phyloP scores from a whole-genome alignment of 2,113 vertebrate genomes.

The Rhinolophus ferrumequinum region DNA sequence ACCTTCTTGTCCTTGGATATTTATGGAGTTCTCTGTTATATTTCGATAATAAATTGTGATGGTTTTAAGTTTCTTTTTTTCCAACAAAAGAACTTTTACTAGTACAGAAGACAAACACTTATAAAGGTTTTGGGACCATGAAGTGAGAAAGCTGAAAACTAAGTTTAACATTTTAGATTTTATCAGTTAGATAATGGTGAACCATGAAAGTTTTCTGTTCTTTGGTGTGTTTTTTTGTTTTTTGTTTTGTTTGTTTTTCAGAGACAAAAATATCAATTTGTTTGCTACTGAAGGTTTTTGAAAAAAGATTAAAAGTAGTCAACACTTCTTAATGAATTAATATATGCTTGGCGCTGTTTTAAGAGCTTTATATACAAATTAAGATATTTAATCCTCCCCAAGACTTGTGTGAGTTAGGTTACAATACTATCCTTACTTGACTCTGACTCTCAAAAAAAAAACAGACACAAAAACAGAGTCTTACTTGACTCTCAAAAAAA shows the following conservation, averaged over 20 bases:
- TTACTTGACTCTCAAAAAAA: constrained; percentile 25
- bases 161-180: constrained; percentile 12
- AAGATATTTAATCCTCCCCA: background rate
- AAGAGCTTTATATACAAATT: background rate
- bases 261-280: background rate
- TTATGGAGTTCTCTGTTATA: constrained; percentile 3
- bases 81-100: constrained; percentile 53
- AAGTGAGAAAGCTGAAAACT: constrained; percentile 4
- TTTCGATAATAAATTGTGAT: constrained; percentile 32
- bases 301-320: background rate
- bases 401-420: background rate
- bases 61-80: constrained; percentile 61
- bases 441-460: background rate
- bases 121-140: background rate
- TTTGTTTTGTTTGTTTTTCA: background rate
- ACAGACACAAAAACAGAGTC: background rate
- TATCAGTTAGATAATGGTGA: background rate
- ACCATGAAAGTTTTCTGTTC: background rate
- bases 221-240: too few relatives aligned
- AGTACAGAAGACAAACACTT: constrained; percentile 36
- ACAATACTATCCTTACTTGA: background rate
- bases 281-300: background rate
- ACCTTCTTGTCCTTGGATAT: constrained; percentile 50
- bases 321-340: constrained; percentile 22
- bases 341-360: background rate